Evolutionary conservation across 2,888 invertebrate genomes (phyloP), one percentile per base, ranked within the genome.

Genomic region (Masnerella sp.): DNA sequence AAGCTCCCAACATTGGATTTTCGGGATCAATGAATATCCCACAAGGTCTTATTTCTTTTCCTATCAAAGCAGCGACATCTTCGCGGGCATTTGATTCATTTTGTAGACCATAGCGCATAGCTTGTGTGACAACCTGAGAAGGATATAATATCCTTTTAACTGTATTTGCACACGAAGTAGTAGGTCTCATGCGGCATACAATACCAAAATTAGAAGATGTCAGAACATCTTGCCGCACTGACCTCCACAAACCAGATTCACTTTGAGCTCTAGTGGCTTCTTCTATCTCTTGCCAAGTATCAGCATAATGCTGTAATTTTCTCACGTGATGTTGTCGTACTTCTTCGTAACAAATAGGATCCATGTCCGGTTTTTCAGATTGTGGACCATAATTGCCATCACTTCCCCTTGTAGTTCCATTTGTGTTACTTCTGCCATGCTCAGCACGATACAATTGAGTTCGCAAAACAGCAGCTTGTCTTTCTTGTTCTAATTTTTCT

Each of bases 21-120:
- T 38, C 36, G n/a, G n/a, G 8, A 34, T 75, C 73, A 7, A 75
- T 62, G 11, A 73, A 68, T 3, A 77, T 15, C 5, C 71, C 77
- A 38, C 51, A 51, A 3, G 12, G 9, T 25, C 14, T 2, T 0
- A 64, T 54, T 17, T 54, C 20, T 32, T 59, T 43, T 12, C 7
- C 15, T 2, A 38, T 38, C 12, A 8, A 7, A 7, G 4, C 2
- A 1, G 38, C 9, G 11, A 75, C 5, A 36, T 71, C 62, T 5
- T 25, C 0, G 1, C 18, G 14, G 1, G 73, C 71, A 5, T 30
- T 36, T 2, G 20, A 12, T 49, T 79, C 79, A 49, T 69, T 65
- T 7, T 71, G 51, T 14, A 20, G 38, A 14, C 74, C 78, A 25
- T 70, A 67, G 32, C 5, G 4, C 17, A 58, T 34, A 1, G 58